These are phyloP conservation scores for Ametastegia equiseti DNA, from an alignment of 2,888 invertebrate species.

Conservation along the genomic window DNA sequence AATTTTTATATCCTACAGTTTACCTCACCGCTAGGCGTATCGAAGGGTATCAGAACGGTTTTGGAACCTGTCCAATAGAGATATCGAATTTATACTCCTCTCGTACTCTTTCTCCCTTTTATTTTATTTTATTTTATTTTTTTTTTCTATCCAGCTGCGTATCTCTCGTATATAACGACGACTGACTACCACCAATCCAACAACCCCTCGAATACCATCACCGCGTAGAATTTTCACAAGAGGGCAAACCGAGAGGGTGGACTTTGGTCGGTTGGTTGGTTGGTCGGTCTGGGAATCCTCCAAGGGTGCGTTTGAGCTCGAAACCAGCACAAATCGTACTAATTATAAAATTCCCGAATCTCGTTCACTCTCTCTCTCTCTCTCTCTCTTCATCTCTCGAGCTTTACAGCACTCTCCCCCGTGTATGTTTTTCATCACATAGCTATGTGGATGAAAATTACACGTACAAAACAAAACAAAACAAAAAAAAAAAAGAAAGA, in stretches of 20 bases:
- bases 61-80: constrained; percentile 34
- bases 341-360: constrained; percentile 33
- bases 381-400: neutral
- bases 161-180: neutral
- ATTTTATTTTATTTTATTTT: neutral
- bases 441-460: too few relatives aligned
- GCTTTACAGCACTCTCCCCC: neutral
- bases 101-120: neutral
- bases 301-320: neutral
- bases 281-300: neutral
- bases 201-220: constrained; percentile 17
- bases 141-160: neutral
- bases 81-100: constrained; percentile 30
- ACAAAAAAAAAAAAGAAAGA: too few relatives aligned
- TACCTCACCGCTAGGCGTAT: neutral
- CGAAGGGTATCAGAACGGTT: neutral
- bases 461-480: too few relatives aligned
- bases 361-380: neutral
- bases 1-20: neutral
- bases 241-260: too few relatives aligned
- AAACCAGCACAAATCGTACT: constrained; percentile 16
- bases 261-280: too few relatives aligned
- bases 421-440: neutral
- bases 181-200: neutral
- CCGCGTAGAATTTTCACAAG: constrained; percentile 1